Base-by-base conservation (phyloP, 2,888 invertebrate species). In the Micropterix aruncella region DNA sequence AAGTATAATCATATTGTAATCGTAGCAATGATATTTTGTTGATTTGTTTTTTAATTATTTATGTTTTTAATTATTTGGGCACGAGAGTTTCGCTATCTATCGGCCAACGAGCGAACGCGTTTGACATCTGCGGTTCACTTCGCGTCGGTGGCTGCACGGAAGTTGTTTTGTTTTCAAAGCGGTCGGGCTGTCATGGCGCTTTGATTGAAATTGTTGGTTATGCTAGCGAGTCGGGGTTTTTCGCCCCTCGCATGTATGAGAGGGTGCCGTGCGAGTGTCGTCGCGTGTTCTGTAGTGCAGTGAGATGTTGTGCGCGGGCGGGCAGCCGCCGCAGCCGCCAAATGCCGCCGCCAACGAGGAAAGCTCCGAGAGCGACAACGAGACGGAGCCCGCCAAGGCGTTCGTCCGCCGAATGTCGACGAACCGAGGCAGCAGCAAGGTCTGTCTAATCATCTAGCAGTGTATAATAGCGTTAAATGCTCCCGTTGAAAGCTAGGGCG, bases 331-430 rank as follows among this genome's bases (percentile, higher is more conserved):
- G 38, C 42, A 3, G 27, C 7, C 12, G 27, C 27, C 5, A 5
- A 18, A n/a, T 17, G 19, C 17, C 16, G 5, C 43, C n/a, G 37
- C 12, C 53, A 60, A 59, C 50, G 70, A 68, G 54, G 70, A 70
- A 56, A 70, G 70, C 58, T 70, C 86, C 19, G 88, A 87, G 60
- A 88, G 88, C 66, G 89, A 89, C 61, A 83, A 80, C 63, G 88
- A 88, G 62, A 79, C 80, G 46, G 87, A 86, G 61, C 83, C 82
- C 56, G 84, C 81, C 52, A 75, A 74, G 60, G 77, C 79, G 53
- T 81, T 86, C 62, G 79, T 83, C 57, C 74, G 87, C 57, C 78
- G 85, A 57, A 76, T 88, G 60, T 88, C 88, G 48, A 88, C 86
- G 48, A 86, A 86, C 66, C 82, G 81, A 64, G 83, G 83, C 63